Percentiles rank a stretch among this genome's conserved stretches.
phyloP scores from a whole-genome alignment of 2,113 vertebrate genomes.

The Noturus placidus region DNA sequence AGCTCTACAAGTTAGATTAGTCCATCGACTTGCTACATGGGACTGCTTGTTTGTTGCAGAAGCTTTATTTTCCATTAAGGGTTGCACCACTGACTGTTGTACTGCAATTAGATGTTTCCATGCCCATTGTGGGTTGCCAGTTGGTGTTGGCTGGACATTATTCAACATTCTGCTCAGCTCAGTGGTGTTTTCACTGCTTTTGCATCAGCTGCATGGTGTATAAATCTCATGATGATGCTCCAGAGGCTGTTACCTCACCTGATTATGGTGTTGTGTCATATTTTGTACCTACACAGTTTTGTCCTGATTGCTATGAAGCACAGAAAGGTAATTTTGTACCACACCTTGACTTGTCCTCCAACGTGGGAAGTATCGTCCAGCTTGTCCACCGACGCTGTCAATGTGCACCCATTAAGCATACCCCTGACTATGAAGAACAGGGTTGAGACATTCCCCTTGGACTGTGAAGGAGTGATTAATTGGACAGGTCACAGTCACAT shows the following conservation, averaged over 20 bases:
- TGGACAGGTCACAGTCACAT: background rate
- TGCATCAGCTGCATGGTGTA: constrained; percentile 21
- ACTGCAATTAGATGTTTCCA: background rate
- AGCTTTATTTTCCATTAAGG: background rate
- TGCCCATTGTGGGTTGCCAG: background rate
- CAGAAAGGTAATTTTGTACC: constrained; percentile 5
- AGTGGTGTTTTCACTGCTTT: background rate
- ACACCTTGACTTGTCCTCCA: background rate
- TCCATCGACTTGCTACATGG: background rate
- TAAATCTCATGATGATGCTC: background rate
- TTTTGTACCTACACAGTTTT: background rate
- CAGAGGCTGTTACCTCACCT: background rate
- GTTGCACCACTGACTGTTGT: too few species aligned
- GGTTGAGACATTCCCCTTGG: background rate
- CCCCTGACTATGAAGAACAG: background rate
- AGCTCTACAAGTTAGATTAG: background rate
- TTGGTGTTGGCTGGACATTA: background rate
- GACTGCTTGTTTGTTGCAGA: background rate
- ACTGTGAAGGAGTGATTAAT: background rate
- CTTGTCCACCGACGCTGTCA: constrained; percentile 19
- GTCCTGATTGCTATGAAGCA: background rate
- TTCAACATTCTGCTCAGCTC: background rate
- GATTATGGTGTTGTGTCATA: constrained; percentile 1
- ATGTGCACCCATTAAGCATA: background rate
- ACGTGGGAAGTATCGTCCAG: background rate